Evolutionary conservation across 2,113 vertebrate species (phyloP).

Genomic region (Merops nubicus): DNA sequence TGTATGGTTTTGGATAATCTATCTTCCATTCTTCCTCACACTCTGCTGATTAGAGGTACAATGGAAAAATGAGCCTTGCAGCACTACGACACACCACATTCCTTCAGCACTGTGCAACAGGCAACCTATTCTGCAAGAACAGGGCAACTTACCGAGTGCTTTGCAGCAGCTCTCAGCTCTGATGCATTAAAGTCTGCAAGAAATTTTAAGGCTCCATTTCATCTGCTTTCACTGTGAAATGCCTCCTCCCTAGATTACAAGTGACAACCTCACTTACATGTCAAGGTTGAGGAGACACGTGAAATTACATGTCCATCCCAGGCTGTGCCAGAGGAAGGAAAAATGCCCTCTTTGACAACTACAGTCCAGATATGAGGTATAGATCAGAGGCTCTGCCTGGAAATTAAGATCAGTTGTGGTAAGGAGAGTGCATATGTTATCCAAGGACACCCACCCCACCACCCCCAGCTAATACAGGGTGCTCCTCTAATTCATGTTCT

Average conservation of each 20-base stretch:
- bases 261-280: neutral
- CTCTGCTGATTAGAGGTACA: neutral
- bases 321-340: neutral
- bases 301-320: neutral
- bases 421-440: neutral
- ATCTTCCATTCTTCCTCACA: neutral
- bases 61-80: neutral
- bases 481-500: neutral
- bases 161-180: neutral
- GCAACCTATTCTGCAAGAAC: fast-evolving
- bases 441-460: neutral
- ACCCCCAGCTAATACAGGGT: neutral
- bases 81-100: fast-evolving
- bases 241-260: neutral
- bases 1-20: neutral
- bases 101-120: neutral
- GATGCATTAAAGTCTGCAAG: neutral
- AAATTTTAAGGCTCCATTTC: slow-evolving; percentile 32
- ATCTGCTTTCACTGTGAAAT: slow-evolving; percentile 5
- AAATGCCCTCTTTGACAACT: neutral
- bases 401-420: neutral
- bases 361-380: neutral
- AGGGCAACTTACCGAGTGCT: neutral
- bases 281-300: neutral
- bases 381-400: neutral